These are phyloP conservation scores for Microtus richardsoni DNA, from an alignment of 2,113 vertebrate genomes.

Conservation along the genomic window DNA sequence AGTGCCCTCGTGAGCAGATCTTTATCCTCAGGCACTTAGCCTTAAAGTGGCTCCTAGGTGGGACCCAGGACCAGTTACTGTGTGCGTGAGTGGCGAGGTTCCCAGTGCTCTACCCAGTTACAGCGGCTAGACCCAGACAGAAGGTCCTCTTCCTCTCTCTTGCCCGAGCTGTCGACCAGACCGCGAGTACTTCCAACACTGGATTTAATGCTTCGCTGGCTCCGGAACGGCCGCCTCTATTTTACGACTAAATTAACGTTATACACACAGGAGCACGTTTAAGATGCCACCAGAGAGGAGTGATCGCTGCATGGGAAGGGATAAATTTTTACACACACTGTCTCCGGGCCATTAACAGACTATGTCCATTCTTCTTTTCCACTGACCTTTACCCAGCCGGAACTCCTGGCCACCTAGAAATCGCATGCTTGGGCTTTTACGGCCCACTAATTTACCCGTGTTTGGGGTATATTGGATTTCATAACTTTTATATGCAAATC, in stretches of 20 bases:
- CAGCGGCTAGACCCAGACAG: neutral
- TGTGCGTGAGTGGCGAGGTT: no score
- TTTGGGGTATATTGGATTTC: conserved; percentile 73
- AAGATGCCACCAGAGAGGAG: conserved; percentile 83
- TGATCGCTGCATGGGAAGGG: conserved; percentile 79
- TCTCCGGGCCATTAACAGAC: conserved; percentile 79
- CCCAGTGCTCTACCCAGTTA: neutral
- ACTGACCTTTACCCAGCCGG: conserved; percentile 84
- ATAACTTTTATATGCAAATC: conserved; percentile 85
- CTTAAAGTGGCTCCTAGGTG: neutral
- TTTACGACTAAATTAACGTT: conserved; percentile 85
- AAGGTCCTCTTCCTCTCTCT: fast-evolving
- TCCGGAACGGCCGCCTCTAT: conserved; percentile 82
- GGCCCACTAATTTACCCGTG: conserved; percentile 81
- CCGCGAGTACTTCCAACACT: conserved; percentile 75
- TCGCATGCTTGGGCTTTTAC: conserved; percentile 79
- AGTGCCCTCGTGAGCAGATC: fast-evolving
- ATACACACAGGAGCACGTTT: conserved; percentile 84
- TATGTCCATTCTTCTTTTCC: conserved; percentile 75
- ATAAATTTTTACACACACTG: conserved; percentile 82
- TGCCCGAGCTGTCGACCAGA: conserved; percentile 2
- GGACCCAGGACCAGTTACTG: neutral
- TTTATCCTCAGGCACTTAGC: neutral
- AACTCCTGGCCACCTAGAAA: conserved; percentile 66
- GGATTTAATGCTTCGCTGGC: conserved; percentile 82